Percentiles rank a stretch among this genome's conserved stretches.
Conservation (phyloP, 2,888 invertebrate genomes). For the Morpho helenor region DNA sequence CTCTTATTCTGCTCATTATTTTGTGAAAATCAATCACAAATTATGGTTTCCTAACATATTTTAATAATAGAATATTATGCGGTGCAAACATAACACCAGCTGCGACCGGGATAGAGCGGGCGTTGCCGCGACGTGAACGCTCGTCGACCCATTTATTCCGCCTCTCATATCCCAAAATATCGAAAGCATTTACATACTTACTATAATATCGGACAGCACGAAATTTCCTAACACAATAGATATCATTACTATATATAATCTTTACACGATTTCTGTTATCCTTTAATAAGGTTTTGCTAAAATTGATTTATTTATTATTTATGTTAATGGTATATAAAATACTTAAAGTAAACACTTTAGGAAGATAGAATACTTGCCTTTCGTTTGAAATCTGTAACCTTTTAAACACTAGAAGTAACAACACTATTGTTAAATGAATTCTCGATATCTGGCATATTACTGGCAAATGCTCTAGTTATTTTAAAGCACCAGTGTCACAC, state of each 20-base stretch:
- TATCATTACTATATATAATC: background rate
- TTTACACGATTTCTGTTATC: too few relatives aligned
- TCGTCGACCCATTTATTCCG: slow-evolving; percentile 68
- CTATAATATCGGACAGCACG: slow-evolving; percentile 22
- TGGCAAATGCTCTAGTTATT: background rate
- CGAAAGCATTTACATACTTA: slow-evolving; percentile 48
- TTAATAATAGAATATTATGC: slow-evolving; percentile 31
- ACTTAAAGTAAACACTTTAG: background rate
- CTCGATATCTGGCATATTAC: slow-evolving; percentile 34
- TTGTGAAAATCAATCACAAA: background rate
- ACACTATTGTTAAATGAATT: slow-evolving; percentile 27
- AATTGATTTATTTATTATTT: too few relatives aligned
- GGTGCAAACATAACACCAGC: slow-evolving; percentile 52
- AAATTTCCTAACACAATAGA: slow-evolving; percentile 1
- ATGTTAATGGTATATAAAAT: background rate
- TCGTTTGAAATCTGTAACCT: slow-evolving; percentile 4
- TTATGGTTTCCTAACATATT: slow-evolving; percentile 14
- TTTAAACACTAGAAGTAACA: slow-evolving; percentile 27
- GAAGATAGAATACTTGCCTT: slow-evolving; percentile 22
- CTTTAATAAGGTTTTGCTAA: too few relatives aligned
- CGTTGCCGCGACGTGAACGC: slow-evolving; percentile 62
- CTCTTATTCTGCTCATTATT: too few relatives aligned
- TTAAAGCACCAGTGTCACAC: background rate
- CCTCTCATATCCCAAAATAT: slow-evolving; percentile 73
- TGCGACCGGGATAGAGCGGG: slow-evolving; percentile 73